Base-by-base conservation (phyloP, 2,113 vertebrate species). In the Amphilophus citrinellus region DNA sequence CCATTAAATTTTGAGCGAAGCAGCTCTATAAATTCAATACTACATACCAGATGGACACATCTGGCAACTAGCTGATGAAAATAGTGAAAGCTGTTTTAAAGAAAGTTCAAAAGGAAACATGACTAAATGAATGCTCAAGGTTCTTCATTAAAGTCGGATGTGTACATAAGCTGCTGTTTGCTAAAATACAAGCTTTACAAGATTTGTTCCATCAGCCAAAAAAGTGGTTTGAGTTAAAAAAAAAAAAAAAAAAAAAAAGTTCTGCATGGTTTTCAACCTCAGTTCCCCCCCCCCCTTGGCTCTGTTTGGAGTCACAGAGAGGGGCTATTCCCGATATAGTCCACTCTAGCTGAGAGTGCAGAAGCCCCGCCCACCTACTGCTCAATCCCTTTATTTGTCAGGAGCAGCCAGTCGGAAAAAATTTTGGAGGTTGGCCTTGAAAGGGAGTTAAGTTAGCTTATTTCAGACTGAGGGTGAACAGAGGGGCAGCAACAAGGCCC, bases 11-110 rank as follows among this genome's bases (percentile, higher is more conserved):
- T 47, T 47, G 0, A 9, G 42, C 15, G 65, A 68, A 27, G 2
- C 15, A 0, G 8, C 47, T 68, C 15, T 18, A 9, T 68, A 68
- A 30, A 30, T 42, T 47, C 8, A 47, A 0, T 47, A 27, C 18
- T 27, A 47, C 27, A 47, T 11, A 30, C 1, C 15, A 68, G 65
- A 47, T 3, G 10, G 42, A 66, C 39, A 47, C 39, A 68, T 68
- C 65, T 68, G 65, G 15, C 42, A 50, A 11, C 42, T 50, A 71
- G 65, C 2, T 50, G 42, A 30, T 30, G 65, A 15, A 68, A 42
- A 27, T 17, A 30, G 42, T 50, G 65, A 71, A 71, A 71, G 65
- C 24, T 71, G 27, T 71, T 50, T 71, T 50, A 50, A 71, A 71
- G 42, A 50, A 53, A 7, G 65, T 50, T 15, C 27, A 68, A 68